These are phyloP conservation scores for Heliconius aoede DNA, from an alignment of 2,888 invertebrate species.

Conservation along the genomic window DNA sequence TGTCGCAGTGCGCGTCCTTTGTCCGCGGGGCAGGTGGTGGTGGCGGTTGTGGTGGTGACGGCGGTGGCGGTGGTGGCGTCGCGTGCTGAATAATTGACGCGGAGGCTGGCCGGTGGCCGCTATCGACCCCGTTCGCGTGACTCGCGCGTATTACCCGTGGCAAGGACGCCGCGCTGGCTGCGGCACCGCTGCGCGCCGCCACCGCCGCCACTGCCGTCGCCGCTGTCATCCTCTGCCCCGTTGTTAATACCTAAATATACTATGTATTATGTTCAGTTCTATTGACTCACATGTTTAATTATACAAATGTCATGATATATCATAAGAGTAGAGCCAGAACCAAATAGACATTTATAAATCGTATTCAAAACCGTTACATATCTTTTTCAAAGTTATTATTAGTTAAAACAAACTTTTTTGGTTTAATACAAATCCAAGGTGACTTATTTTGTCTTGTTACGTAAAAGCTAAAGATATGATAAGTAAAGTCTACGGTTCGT, in stretches of 20 bases:
- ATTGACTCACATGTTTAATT: constrained; percentile 12
- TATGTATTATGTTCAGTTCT: constrained; percentile 11
- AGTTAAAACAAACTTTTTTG: not conserved
- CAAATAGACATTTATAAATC: not conserved
- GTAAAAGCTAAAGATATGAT: constrained; percentile 41
- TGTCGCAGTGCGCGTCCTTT: constrained; percentile 72
- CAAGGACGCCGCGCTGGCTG: constrained; percentile 82
- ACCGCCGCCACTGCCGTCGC: constrained; percentile 57
- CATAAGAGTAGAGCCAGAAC: not conserved
- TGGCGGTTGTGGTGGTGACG: constrained; percentile 66
- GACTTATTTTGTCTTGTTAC: constrained; percentile 41
- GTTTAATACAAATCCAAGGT: constrained; percentile 31
- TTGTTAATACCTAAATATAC: constrained; percentile 4
- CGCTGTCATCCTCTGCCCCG: constrained; percentile 50
- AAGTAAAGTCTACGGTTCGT: constrained; percentile 38
- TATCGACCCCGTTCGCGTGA: constrained; percentile 83
- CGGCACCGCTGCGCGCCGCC: constrained; percentile 66
- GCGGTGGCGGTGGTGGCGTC: constrained; percentile 65
- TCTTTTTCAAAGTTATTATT: not conserved
- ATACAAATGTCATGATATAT: not conserved
- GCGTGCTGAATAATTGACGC: constrained; percentile 80
- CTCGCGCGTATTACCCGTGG: constrained; percentile 71
- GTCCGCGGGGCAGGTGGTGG: constrained; percentile 63
- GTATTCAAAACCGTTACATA: not conserved
- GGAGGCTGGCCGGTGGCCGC: constrained; percentile 79